Evolutionary conservation across 2,888 invertebrate species (phyloP).

Genomic region (Erebia aethiops): DNA sequence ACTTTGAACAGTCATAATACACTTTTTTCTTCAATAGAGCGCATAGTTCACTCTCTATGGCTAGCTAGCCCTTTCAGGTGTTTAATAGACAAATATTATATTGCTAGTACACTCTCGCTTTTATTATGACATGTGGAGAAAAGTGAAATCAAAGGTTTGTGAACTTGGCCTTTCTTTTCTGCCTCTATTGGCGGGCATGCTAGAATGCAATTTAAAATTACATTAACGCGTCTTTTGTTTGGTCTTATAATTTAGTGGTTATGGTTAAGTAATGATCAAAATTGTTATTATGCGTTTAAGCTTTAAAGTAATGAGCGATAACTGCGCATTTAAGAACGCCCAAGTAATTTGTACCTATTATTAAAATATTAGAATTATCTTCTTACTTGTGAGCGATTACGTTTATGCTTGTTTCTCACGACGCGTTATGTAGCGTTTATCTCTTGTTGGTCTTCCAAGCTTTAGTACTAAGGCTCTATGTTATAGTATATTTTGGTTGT

Average conservation of each 20-base stretch:
- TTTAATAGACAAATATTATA: conserved; percentile 47
- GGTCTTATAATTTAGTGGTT: conserved; percentile 1
- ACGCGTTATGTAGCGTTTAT: background rate
- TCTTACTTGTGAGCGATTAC: background rate
- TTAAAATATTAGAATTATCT: background rate
- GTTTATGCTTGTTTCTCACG: background rate
- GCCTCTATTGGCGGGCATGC: conserved; percentile 28
- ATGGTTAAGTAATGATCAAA: conserved; percentile 6
- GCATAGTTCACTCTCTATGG: conserved; percentile 37
- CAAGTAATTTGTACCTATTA: background rate
- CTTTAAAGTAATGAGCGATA: conserved; percentile 9
- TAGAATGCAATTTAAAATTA: conserved; percentile 27
- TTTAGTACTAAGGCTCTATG: background rate
- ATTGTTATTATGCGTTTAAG: conserved; percentile 13
- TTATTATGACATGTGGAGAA: conserved; percentile 46
- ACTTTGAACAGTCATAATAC: conserved; percentile 30
- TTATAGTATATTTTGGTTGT: background rate
- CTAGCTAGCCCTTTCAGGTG: conserved; percentile 39
- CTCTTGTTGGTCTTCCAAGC: background rate
- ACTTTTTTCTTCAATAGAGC: conserved; percentile 39
- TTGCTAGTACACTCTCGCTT: conserved; percentile 46
- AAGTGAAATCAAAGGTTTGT: conserved; percentile 45
- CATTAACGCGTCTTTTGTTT: conserved; percentile 14
- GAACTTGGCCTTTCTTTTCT: conserved; percentile 43
- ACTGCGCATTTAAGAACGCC: background rate